phyloP scores from a whole-genome alignment of 2,113 vertebrate genomes.

The Strix aluco region DNA sequence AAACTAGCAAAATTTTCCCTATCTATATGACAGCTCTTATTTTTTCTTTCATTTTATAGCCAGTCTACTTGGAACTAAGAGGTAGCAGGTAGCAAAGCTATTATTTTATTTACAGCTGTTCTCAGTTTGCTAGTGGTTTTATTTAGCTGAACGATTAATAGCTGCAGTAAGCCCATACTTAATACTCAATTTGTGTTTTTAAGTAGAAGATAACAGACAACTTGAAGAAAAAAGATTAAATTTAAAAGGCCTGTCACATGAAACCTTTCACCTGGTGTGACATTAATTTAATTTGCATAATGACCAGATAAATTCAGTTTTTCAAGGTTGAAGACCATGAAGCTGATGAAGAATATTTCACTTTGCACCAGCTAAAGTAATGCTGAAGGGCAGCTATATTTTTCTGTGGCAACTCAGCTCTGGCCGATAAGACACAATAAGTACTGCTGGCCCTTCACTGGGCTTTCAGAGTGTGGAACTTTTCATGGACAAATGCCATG shows the following conservation, averaged over 20 bases:
- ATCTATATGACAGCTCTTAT: not conserved
- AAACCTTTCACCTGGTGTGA: not conserved
- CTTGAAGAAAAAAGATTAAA: not conserved
- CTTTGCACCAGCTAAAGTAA: not conserved
- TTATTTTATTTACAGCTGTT: slow-evolving; percentile 4
- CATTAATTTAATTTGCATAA: slow-evolving; percentile 16
- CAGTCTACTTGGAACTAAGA: not conserved
- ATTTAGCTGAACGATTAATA: not conserved
- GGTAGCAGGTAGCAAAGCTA: not conserved
- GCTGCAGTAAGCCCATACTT: not conserved
- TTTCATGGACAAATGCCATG: not conserved
- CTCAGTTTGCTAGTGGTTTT: not conserved
- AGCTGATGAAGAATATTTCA: not conserved
- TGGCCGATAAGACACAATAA: not conserved
- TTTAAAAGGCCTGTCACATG: not conserved
- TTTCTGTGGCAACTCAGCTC: not conserved
- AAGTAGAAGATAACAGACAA: not conserved
- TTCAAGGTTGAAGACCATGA: not conserved
- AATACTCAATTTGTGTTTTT: slow-evolving; percentile 3
- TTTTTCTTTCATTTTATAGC: not conserved
- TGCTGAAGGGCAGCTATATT: not conserved
- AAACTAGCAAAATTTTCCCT: not conserved
- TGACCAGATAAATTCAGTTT: not conserved
- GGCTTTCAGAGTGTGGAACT: not conserved
- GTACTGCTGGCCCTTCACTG: not conserved